Percentiles rank a stretch among this genome's conserved stretches.
Evolutionary conservation across 2,113 vertebrate genomes (phyloP).

Genomic region (Zosterops japonicus): DNA sequence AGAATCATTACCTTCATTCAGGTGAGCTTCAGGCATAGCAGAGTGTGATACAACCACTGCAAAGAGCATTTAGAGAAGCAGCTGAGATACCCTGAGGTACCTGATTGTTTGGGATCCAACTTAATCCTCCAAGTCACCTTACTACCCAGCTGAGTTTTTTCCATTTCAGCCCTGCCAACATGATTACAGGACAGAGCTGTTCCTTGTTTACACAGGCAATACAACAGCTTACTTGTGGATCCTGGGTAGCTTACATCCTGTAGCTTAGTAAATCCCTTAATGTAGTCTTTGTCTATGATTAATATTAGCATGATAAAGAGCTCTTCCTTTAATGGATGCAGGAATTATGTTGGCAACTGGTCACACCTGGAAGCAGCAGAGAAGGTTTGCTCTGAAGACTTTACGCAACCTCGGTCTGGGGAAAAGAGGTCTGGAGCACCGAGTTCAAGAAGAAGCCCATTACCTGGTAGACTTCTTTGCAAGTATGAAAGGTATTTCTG

Average conservation of each 20-base stretch:
- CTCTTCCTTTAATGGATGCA: constrained; percentile 6
- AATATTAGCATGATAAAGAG: not conserved
- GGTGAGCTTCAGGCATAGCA: not conserved
- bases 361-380: constrained; percentile 67
- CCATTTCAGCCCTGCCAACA: not conserved
- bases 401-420: constrained; percentile 64
- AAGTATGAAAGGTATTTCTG: constrained; percentile 45
- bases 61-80: not conserved
- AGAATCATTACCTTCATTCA: not conserved
- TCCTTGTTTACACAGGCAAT: not conserved
- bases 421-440: constrained; percentile 52
- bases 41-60: not conserved
- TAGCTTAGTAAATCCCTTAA: not conserved
- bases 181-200: not conserved
- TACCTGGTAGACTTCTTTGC: constrained; percentile 56
- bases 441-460: constrained; percentile 58
- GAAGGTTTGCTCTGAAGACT: constrained; percentile 59
- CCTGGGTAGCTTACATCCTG: not conserved
- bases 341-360: constrained; percentile 72
- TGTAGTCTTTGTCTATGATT: not conserved
- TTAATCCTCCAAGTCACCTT: not conserved
- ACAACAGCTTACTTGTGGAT: not conserved
- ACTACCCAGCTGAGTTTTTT: not conserved
- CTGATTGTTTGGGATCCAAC: not conserved
- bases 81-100: not conserved